These are phyloP conservation scores for Atta texana DNA, from an alignment of 1,140 invertebrate genomes.

Conservation along the genomic window DNA sequence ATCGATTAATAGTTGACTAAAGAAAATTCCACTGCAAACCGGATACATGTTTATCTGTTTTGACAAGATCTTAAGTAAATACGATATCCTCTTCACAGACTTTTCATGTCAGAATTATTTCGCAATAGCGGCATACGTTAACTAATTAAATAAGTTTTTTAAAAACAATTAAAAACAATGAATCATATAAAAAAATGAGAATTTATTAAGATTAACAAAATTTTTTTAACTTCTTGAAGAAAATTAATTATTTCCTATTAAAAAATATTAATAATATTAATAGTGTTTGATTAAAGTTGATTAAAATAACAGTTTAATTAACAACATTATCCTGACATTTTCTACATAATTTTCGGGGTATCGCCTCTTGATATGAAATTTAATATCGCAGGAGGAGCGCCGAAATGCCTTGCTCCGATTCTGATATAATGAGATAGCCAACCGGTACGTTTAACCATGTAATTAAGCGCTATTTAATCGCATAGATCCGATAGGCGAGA, in stretches of 20 bases:
- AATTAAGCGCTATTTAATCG: slow-evolving; percentile 60
- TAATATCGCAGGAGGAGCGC: slow-evolving; percentile 4
- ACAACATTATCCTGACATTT: neutral
- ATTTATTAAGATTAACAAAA: neutral
- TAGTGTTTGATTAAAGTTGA: neutral
- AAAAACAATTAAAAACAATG: neutral
- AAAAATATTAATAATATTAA: neutral
- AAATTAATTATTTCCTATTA: neutral
- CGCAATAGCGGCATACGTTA: neutral
- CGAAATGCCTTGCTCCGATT: slow-evolving; percentile 44
- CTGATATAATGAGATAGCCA: slow-evolving; percentile 42
- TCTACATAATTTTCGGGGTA: neutral
- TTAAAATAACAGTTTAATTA: neutral
- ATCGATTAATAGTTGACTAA: slow-evolving; percentile 35
- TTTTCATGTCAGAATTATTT: slow-evolving; percentile 1
- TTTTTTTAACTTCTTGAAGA: neutral
- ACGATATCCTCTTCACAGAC: slow-evolving; percentile 23
- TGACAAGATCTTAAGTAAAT: slow-evolving; percentile 42
- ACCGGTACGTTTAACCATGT: slow-evolving; percentile 42
- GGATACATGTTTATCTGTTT: slow-evolving; percentile 8
- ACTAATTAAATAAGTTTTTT: neutral
- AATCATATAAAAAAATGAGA: neutral
- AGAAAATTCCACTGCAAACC: slow-evolving; percentile 25
- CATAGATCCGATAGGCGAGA: slow-evolving; percentile 56
- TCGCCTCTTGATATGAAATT: neutral